phyloP scores from a whole-genome alignment of 2,113 vertebrate species.

The Aegotheles bennettii region DNA sequence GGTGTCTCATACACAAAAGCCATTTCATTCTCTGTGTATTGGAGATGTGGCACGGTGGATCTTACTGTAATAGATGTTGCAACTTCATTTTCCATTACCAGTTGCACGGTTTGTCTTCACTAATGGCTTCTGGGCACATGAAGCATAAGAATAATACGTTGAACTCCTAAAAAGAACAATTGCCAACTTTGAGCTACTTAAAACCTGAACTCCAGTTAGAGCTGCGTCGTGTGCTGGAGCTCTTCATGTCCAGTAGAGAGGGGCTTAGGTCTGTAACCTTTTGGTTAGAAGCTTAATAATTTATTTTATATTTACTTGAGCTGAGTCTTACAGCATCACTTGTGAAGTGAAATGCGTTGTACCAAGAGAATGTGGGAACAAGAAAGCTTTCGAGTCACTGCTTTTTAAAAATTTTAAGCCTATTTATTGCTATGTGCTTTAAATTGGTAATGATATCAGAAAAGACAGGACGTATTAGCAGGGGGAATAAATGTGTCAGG shows the following conservation, averaged over 20 bases:
- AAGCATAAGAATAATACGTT: constrained; percentile 1
- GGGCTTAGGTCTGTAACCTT: background rate
- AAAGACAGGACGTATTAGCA: constrained; percentile 51
- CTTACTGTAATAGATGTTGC: background rate
- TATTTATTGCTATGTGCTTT: constrained; percentile 34
- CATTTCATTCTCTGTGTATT: background rate
- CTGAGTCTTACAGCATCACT: constrained; percentile 4
- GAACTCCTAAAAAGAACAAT: background rate
- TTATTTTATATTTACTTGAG: constrained; percentile 55
- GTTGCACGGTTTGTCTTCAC: constrained; percentile 29
- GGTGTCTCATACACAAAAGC: background rate
- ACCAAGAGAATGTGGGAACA: constrained; percentile 1
- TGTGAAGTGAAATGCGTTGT: constrained; percentile 47
- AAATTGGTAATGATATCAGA: constrained; percentile 53
- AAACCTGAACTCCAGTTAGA: background rate
- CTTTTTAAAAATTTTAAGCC: background rate
- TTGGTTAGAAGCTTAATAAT: constrained; percentile 41
- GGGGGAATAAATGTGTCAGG: constrained; percentile 64
- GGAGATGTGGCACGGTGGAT: background rate
- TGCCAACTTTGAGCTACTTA: background rate
- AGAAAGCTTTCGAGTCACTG: constrained; percentile 27
- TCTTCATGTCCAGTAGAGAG: background rate
- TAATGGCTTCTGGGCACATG: constrained; percentile 13
- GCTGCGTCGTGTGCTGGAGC: fast-evolving
- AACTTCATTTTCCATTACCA: constrained; percentile 42